These are phyloP conservation scores for Leptinotarsa peninsularis DNA, from an alignment of 2,888 invertebrate species.

Conservation along the genomic window DNA sequence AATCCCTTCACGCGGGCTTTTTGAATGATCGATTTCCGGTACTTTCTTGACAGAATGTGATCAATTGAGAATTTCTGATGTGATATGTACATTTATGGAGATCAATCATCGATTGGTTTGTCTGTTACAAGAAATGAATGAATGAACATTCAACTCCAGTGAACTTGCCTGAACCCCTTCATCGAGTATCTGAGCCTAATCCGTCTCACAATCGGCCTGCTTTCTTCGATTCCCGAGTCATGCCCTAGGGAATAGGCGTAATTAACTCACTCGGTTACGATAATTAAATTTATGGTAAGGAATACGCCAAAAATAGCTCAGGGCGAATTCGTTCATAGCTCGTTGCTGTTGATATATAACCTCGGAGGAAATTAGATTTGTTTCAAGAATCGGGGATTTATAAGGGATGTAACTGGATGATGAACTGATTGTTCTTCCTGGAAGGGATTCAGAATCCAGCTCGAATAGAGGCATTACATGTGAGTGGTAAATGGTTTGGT, in stretches of 20 bases:
- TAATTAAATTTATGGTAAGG: slow-evolving; percentile 63
- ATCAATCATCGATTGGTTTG: too few relatives aligned
- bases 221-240: slow-evolving; percentile 22
- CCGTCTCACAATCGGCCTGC: neutral
- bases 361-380: slow-evolving; percentile 38
- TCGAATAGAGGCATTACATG: neutral
- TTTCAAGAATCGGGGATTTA: slow-evolving; percentile 35
- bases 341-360: slow-evolving; percentile 49
- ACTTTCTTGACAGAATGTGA: too few relatives aligned
- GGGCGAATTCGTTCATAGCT: slow-evolving; percentile 51
- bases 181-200: neutral
- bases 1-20: too few relatives aligned
- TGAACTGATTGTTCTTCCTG: slow-evolving; percentile 15
- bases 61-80: too few relatives aligned
- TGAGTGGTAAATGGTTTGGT: neutral
- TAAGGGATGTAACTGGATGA: slow-evolving; percentile 33
- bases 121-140: too few relatives aligned
- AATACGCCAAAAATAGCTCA: slow-evolving; percentile 62
- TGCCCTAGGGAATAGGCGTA: slow-evolving; percentile 41
- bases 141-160: neutral
- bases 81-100: too few relatives aligned
- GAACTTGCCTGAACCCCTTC: neutral
- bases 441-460: neutral
- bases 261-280: slow-evolving; percentile 63
- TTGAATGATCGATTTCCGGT: too few relatives aligned